Evolutionary conservation across 2,797 vertebrate genomes (phyloP).

Genomic region (Tokudaia muenninki): DNA sequence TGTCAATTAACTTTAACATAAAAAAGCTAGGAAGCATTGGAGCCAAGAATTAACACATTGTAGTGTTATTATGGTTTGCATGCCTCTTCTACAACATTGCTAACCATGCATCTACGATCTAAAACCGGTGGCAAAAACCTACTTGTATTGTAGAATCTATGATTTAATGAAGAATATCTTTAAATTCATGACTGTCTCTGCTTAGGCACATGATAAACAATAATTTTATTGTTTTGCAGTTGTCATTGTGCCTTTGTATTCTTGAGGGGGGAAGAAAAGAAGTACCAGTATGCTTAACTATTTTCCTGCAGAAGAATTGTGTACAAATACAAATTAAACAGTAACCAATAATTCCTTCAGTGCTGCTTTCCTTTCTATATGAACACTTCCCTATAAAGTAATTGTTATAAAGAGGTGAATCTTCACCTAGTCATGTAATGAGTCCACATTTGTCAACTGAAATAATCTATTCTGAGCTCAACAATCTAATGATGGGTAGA

Average conservation of each 20-base stretch:
- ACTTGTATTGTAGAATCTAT: background rate
- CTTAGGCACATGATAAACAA: background rate
- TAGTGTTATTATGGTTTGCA: background rate
- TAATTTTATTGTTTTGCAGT: background rate
- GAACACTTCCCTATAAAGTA: background rate
- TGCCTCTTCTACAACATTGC: background rate
- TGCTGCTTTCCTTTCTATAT: background rate
- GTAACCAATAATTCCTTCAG: background rate
- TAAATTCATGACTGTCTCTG: slow-evolving; percentile 1
- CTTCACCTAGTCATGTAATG: background rate
- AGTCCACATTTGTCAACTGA: background rate
- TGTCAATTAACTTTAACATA: background rate
- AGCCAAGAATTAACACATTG: background rate
- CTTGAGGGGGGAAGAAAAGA: background rate
- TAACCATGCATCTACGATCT: background rate
- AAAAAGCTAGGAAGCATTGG: background rate
- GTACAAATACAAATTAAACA: background rate
- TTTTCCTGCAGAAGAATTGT: background rate
- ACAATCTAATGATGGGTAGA: background rate
- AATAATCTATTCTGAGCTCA: background rate
- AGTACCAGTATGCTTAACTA: background rate
- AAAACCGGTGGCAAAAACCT: background rate
- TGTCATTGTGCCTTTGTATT: background rate
- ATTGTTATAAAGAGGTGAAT: background rate
- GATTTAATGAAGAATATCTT: slow-evolving; percentile 39